These are phyloP conservation scores for Uromys caudimaculatus DNA, from an alignment of 2,797 vertebrate genomes.

Conservation along the genomic window DNA sequence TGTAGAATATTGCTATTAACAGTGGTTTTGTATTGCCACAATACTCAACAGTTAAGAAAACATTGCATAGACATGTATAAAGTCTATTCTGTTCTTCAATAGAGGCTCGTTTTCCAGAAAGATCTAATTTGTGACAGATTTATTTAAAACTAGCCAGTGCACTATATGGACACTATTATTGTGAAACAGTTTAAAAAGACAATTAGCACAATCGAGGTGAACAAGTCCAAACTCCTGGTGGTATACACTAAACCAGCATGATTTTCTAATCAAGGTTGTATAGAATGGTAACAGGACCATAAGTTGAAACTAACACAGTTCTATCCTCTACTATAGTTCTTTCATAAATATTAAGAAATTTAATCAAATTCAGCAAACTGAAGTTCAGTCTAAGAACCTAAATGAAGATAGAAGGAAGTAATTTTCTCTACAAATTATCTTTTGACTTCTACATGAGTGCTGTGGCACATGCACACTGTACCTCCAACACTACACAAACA, in stretches of 20 bases:
- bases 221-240: not conserved
- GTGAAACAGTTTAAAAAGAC: not conserved
- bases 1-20: not conserved
- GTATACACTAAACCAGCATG: not conserved
- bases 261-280: not conserved
- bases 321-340: not conserved
- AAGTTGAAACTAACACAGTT: not conserved
- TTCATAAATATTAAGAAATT: not conserved
- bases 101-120: not conserved
- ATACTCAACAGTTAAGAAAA: not conserved
- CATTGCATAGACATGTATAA: not conserved
- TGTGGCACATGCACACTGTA: not conserved
- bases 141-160: not conserved
- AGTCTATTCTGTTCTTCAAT: not conserved
- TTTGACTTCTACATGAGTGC: not conserved
- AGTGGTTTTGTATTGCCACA: not conserved
- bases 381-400: not conserved
- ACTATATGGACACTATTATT: not conserved
- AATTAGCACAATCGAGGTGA: not conserved
- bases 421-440: not conserved
- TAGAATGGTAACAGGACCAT: not conserved
- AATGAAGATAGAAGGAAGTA: not conserved
- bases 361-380: not conserved
- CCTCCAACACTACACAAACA: not conserved
- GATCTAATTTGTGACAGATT: not conserved